These are phyloP conservation scores for Odontomachus brunneus DNA, from an alignment of 1,140 invertebrate species.

Conservation along the genomic window DNA sequence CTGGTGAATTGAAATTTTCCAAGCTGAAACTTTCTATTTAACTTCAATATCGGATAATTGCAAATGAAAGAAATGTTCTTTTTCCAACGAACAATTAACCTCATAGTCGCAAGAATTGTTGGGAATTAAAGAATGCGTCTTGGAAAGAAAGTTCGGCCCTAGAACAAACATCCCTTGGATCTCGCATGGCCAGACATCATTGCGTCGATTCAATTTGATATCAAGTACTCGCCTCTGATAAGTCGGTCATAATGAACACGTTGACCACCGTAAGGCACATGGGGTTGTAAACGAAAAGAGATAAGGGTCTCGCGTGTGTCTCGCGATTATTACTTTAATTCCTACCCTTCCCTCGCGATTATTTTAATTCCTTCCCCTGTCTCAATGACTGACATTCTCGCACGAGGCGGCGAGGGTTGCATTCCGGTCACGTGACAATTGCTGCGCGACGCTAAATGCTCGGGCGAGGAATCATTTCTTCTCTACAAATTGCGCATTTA, in stretches of 20 bases:
- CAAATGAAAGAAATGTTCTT: not conserved
- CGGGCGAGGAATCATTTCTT: conserved; percentile 1
- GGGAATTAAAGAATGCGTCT: no score
- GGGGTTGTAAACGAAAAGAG: conserved; percentile 21
- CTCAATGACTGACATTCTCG: conserved; percentile 47
- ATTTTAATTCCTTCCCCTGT: conserved; percentile 18
- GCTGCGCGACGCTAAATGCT: conserved; percentile 3
- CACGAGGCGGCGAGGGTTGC: conserved; percentile 8
- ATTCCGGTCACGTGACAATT: conserved; percentile 42
- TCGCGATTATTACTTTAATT: conserved; percentile 25
- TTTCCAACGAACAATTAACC: no score
- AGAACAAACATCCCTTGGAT: no score
- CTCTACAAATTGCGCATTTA: conserved; percentile 35
- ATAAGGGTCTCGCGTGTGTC: conserved; percentile 31
- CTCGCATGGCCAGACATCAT: not conserved
- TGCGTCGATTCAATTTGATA: not conserved
- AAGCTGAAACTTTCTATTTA: not conserved
- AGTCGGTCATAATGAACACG: conserved; percentile 9
- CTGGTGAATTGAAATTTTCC: not conserved
- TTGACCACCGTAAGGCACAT: not conserved
- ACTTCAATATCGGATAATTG: not conserved
- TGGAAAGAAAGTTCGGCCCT: no score
- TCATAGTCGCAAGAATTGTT: no score
- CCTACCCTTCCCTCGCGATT: not conserved
- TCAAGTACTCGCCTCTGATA: not conserved